These are phyloP conservation scores for Eristalis pertinax DNA, from an alignment of 2,888 invertebrate species.

Conservation along the genomic window DNA sequence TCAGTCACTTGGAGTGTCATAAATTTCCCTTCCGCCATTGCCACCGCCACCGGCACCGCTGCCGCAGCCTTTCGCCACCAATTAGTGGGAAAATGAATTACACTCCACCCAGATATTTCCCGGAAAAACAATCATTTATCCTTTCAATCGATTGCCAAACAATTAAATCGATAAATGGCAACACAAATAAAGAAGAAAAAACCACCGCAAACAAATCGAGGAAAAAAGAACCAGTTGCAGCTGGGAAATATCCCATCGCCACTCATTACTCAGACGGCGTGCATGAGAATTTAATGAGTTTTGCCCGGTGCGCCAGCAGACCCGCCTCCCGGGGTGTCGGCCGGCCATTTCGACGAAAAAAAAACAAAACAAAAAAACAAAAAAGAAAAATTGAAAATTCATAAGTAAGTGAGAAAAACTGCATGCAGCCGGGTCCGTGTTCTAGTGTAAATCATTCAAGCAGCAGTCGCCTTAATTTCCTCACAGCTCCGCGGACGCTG, in stretches of 20 bases:
- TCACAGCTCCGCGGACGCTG: background rate
- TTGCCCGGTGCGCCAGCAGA: slow-evolving; percentile 22
- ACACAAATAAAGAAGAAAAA: slow-evolving; percentile 2
- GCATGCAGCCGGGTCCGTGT: slow-evolving; percentile 30
- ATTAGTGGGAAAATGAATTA: slow-evolving; percentile 3
- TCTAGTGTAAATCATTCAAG: slow-evolving; percentile 32
- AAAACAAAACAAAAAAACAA: background rate
- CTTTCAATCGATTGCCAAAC: slow-evolving; percentile 64
- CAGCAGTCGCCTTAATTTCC: slow-evolving; percentile 39
- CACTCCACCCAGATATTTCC: slow-evolving; percentile 17
- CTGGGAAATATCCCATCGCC: slow-evolving; percentile 54
- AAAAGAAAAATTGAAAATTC: slow-evolving; percentile 39
- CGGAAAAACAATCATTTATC: slow-evolving; percentile 63
- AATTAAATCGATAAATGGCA: slow-evolving; percentile 46
- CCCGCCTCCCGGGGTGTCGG: slow-evolving; percentile 23
- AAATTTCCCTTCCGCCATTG: slow-evolving; percentile 17
- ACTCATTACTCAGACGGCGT: slow-evolving; percentile 52
- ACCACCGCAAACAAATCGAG: background rate
- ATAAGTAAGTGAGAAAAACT: slow-evolving; percentile 48
- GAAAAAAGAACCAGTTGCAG: slow-evolving; percentile 32
- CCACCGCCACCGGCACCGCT: too few species aligned
- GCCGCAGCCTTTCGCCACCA: too few species aligned
- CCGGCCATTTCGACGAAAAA: slow-evolving; percentile 31
- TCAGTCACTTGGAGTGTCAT: slow-evolving; percentile 1
- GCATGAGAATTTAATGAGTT: slow-evolving; percentile 44